Evolutionary conservation across 2,888 invertebrate genomes (phyloP).

Genomic region (Chironomus tentans): DNA sequence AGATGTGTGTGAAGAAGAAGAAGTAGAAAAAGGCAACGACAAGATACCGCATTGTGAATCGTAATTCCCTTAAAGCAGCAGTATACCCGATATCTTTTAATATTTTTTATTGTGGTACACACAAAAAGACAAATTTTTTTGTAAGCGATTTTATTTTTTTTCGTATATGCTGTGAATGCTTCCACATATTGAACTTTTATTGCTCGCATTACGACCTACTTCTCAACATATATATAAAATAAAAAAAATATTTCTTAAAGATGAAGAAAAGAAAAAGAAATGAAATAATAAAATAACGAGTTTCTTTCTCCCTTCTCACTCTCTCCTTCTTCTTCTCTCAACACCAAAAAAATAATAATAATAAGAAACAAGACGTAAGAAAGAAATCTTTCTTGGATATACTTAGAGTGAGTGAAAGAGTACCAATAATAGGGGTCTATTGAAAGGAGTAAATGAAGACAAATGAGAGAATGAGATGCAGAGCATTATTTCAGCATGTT

Average conservation of each 20-base stretch:
- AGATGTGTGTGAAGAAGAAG: no score
- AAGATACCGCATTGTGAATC: neutral
- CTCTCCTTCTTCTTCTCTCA: neutral
- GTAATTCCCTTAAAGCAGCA: neutral
- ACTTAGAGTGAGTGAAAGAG: neutral
- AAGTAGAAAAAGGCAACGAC: no score
- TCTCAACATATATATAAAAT: neutral
- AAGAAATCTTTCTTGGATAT: neutral
- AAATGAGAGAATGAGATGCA: neutral
- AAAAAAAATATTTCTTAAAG: neutral
- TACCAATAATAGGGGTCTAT: neutral
- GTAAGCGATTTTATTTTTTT: neutral
- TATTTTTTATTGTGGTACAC: neutral
- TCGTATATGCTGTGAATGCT: neutral
- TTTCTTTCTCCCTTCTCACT: neutral
- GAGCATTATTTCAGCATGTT: neutral
- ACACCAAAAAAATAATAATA: neutral
- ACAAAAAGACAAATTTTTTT: neutral
- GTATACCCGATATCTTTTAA: neutral
- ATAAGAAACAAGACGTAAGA: neutral
- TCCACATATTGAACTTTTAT: slow-evolving; percentile 1
- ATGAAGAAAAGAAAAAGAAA: neutral
- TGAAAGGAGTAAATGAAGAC: neutral
- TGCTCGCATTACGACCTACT: slow-evolving; percentile 6
- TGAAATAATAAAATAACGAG: neutral